phyloP scores from a whole-genome alignment of 2,888 invertebrate genomes.

The Aricia artaxerxes region DNA sequence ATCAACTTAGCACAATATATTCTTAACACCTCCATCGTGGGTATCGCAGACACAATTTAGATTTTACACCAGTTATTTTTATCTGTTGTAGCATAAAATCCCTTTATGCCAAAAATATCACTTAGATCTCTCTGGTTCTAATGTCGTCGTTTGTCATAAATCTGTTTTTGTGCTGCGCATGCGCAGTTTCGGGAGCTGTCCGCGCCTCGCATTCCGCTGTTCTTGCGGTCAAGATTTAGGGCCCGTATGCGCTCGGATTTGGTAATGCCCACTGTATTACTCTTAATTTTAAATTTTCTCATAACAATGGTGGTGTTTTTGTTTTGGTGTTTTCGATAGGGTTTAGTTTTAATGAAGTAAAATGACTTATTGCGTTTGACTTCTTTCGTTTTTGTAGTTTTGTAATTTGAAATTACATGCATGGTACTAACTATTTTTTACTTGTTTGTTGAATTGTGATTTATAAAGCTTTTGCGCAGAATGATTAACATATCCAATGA shows the following conservation, averaged over 20 bases:
- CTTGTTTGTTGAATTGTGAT: no score
- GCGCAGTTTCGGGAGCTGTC: neutral
- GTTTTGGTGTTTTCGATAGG: neutral
- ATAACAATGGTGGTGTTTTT: constrained; percentile 6
- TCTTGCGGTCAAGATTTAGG: constrained; percentile 18
- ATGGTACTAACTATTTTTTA: no score
- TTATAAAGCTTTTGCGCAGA: no score
- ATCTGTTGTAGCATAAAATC: no score
- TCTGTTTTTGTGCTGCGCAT: constrained; percentile 4
- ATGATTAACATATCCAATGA: no score
- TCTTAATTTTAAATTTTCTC: constrained; percentile 27
- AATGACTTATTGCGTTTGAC: neutral
- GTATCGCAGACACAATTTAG: no score
- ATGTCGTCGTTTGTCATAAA: constrained; percentile 19
- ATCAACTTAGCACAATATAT: no score
- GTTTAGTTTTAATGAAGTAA: neutral
- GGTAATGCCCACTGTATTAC: constrained; percentile 21
- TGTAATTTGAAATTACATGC: no score
- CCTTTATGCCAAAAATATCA: neutral
- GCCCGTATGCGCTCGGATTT: neutral
- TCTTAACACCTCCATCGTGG: no score
- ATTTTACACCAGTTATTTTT: no score
- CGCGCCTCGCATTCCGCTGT: constrained; percentile 10
- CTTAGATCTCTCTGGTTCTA: neutral
- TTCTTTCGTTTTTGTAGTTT: no score